A percentile compares a stretch with the other conserved stretches of the same genome.
Conservation (phyloP, 2,113 vertebrate genomes). For the Sander lucioperca region DNA sequence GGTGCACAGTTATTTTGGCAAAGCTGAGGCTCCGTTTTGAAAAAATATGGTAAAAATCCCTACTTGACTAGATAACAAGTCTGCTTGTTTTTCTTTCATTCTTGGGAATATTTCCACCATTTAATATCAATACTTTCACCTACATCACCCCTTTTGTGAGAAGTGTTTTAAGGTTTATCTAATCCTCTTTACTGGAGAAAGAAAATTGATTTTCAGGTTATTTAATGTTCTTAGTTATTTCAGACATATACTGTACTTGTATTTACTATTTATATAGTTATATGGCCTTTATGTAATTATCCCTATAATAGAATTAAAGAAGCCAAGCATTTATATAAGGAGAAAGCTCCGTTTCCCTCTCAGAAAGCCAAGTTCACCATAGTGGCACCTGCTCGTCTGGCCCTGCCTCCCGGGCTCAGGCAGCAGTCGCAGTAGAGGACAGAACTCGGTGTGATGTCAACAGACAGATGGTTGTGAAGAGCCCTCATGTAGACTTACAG, state of each 20-base stretch:
- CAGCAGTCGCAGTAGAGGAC: conserved; percentile 48
- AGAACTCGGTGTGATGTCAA: conserved; percentile 51
- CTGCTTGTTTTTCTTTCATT: conserved; percentile 46
- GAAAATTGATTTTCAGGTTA: neutral
- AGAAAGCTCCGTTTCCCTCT: conserved; percentile 6
- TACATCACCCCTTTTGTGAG: neutral
- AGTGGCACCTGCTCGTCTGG: conserved; percentile 32
- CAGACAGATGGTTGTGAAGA: conserved; percentile 64
- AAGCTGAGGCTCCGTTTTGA: conserved; percentile 34
- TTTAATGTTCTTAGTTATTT: neutral
- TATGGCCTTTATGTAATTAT: conserved; percentile 4
- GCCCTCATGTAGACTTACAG: conserved; percentile 59
- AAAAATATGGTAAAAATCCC: conserved; percentile 44
- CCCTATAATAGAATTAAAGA: conserved; percentile 9
- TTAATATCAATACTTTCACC: neutral
- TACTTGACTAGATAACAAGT: conserved; percentile 30
- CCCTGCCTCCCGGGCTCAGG: conserved; percentile 31
- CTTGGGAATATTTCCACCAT: conserved; percentile 40
- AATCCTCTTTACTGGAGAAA: neutral
- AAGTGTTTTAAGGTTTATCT: neutral
- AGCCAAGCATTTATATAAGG: conserved; percentile 5
- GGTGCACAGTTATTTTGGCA: conserved; percentile 49
- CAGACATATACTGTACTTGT: neutral
- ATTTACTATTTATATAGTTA: neutral
- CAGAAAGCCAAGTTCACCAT: conserved; percentile 6